phyloP scores from a whole-genome alignment of 2,888 invertebrate species.

The Polydrusus tereticollis region DNA sequence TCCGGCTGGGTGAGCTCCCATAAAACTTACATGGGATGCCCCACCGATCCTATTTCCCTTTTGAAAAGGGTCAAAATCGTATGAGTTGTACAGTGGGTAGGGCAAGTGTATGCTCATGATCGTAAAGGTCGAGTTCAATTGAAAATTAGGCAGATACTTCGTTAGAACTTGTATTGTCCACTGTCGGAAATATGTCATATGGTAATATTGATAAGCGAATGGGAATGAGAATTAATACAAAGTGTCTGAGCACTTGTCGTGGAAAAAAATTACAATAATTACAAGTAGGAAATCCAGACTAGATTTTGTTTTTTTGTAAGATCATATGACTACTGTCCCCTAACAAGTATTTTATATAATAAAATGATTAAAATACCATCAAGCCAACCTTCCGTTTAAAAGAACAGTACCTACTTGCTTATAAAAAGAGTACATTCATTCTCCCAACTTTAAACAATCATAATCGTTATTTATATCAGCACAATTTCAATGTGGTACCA shows the following conservation, averaged over 20 bases:
- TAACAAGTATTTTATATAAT: no score
- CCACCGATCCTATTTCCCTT: background rate
- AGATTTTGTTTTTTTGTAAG: no score
- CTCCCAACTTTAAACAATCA: constrained; percentile 39
- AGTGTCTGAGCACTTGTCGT: background rate
- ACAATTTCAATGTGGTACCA: constrained; percentile 48
- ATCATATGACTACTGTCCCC: no score
- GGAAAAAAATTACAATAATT: no score
- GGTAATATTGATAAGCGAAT: background rate
- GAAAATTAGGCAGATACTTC: constrained; percentile 30
- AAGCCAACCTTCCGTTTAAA: background rate
- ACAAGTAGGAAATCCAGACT: no score
- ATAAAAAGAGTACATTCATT: constrained; percentile 18
- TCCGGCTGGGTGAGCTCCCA: background rate
- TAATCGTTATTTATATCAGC: constrained; percentile 48
- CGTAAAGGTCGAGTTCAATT: constrained; percentile 13
- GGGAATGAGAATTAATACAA: background rate
- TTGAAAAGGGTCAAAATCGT: constrained; percentile 11
- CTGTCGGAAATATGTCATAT: constrained; percentile 17
- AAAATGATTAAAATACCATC: background rate
- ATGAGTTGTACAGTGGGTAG: background rate
- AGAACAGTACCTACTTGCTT: background rate
- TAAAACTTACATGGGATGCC: background rate
- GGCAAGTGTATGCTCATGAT: constrained; percentile 9
- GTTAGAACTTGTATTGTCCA: constrained; percentile 23